phyloP scores from a whole-genome alignment of 1,140 invertebrate genomes.

The Neodiprion lecontei region DNA sequence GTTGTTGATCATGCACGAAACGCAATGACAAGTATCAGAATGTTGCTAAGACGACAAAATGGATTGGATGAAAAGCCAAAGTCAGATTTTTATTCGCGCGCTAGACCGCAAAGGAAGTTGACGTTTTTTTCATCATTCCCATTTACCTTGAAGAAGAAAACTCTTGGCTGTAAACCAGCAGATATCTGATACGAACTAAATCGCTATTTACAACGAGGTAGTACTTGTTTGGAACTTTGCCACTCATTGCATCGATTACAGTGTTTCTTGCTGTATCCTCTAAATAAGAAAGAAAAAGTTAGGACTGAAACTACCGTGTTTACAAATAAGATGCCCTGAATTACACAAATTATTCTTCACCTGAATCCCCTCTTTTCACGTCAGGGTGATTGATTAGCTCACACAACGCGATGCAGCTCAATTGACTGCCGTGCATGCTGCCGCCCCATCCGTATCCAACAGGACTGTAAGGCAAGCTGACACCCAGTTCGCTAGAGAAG shows the following conservation, averaged over 20 bases:
- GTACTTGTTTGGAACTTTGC: slow-evolving; percentile 73
- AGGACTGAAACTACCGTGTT: slow-evolving; percentile 14
- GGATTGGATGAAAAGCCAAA: too few species aligned
- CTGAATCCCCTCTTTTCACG: slow-evolving; percentile 51
- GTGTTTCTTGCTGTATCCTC: slow-evolving; percentile 50
- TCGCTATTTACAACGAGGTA: slow-evolving; percentile 80
- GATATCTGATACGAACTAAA: slow-evolving; percentile 76
- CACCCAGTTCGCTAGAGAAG: slow-evolving; percentile 74
- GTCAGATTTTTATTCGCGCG: too few species aligned
- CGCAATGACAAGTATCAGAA: too few species aligned
- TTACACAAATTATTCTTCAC: slow-evolving; percentile 30
- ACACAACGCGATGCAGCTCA: slow-evolving; percentile 80
- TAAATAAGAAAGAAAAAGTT: slow-evolving; percentile 32
- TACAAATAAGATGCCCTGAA: slow-evolving; percentile 6
- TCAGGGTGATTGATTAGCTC: slow-evolving; percentile 78
- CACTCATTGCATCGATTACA: slow-evolving; percentile 58
- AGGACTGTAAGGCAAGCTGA: slow-evolving; percentile 74
- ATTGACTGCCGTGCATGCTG: slow-evolving; percentile 73
- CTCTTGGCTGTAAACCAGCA: slow-evolving; percentile 75
- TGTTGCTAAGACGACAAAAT: too few species aligned
- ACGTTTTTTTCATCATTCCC: not conserved
- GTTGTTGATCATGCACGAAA: not conserved
- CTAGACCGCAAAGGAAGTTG: not conserved
- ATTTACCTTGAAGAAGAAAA: slow-evolving; percentile 45
- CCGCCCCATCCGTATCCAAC: slow-evolving; percentile 75